Base-by-base conservation (phyloP, 2,888 invertebrate genomes). In the Erebia palarica region DNA sequence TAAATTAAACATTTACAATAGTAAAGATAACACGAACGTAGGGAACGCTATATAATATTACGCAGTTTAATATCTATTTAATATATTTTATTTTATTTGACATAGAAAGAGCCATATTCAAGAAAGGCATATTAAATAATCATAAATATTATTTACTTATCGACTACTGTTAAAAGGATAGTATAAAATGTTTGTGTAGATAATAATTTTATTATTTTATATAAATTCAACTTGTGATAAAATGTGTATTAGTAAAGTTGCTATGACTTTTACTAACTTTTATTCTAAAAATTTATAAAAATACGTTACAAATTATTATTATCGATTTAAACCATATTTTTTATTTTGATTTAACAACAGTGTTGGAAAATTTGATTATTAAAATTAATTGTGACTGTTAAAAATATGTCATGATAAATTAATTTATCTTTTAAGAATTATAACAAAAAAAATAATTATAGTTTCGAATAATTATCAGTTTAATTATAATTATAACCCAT, bases 151-250 rank as follows among this genome's bases (percentile, higher is more conserved):
- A 42, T 65, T 42, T 65, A 42, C 68, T 68, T 65, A 69, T 55
- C 27, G 16, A 64, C 64, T 68, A 67, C 44, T 61, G 60, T 72
- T 58, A 70, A 65, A 64, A 71, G 66, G 71, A 70, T 75, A 80
- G 83, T 84, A 85, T 80, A 85, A 85, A 85, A 86, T 75, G 81
- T 60, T 57, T 51, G 68, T 74, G 70, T 70, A 68, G 68, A 68
- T 65, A 74, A 78, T 76, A 74, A 77, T 70, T 70, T 71, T 69
- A 75, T 75, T 78, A 77, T 75, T 78, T 78, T 80, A 78, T 86
- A 84, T 86, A 86, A 87, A 87, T 88, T 85, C 83, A 87, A 88
- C 84, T 81, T 80, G 76, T 80, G 81, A 83, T 87, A 85, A 82
- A 36, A 84, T 81, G 47, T 57, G 44, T 18, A 9, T 10, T 13